Percentiles rank a stretch among this genome's conserved stretches.
Conservation (phyloP, 2,888 invertebrate genomes). For the Allygus modestus region DNA sequence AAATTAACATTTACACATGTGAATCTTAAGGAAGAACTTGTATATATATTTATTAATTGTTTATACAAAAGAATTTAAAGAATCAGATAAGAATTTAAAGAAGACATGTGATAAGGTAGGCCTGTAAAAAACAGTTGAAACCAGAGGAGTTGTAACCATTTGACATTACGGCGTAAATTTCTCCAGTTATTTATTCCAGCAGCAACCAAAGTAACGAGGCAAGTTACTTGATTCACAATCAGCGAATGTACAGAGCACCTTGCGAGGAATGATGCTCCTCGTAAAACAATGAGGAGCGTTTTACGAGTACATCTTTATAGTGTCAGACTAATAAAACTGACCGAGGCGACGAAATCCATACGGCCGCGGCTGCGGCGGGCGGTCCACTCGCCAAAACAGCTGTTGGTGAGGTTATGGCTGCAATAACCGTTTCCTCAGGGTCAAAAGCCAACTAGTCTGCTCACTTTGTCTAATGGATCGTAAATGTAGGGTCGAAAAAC, state of each 20-base stretch:
- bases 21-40: no score
- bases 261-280: not conserved
- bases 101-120: no score
- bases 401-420: constrained; percentile 7
- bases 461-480: not conserved
- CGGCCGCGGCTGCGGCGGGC: not conserved
- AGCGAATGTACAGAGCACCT: not conserved
- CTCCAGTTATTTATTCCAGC: constrained; percentile 1
- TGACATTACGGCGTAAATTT: not conserved
- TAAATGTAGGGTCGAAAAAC: not conserved
- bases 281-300: constrained; percentile 15
- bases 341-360: constrained; percentile 14
- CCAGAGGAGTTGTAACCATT: no score
- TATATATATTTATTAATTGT: no score
- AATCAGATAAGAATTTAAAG: no score
- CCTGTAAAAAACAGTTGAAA: no score
- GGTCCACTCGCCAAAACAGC: constrained; percentile 8
- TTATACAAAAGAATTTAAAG: no score
- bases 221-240: not conserved
- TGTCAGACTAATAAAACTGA: constrained; percentile 18
- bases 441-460: not conserved
- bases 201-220: not conserved
- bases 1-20: no score
- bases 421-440: not conserved
- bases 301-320: constrained; percentile 31